phyloP scores from a whole-genome alignment of 1,140 invertebrate species.

The Drosophila sechellia region DNA sequence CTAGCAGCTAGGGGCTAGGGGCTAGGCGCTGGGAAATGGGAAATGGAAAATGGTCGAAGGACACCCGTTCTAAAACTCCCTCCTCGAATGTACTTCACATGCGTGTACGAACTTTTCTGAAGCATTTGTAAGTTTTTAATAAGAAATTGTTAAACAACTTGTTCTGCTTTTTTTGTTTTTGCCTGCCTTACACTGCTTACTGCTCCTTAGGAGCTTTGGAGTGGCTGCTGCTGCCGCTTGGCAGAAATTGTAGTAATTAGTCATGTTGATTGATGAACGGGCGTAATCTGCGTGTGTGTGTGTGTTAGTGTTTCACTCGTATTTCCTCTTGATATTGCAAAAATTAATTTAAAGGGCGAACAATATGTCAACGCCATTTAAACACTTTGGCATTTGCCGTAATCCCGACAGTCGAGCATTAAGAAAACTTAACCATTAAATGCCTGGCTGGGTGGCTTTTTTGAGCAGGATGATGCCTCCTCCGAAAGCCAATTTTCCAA shows the following conservation, averaged over 20 bases:
- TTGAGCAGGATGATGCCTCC: conserved; percentile 53
- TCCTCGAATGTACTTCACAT: conserved; percentile 43
- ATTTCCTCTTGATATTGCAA: conserved; percentile 6
- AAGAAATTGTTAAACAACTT: conserved; percentile 80
- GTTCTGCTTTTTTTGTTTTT: conserved; percentile 50
- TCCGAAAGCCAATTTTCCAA: conserved; percentile 77
- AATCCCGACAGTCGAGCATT: conserved; percentile 66
- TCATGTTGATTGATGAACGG: conserved; percentile 78
- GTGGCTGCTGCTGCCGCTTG: conserved; percentile 26
- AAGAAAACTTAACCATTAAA: conserved; percentile 74
- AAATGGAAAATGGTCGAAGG: not conserved
- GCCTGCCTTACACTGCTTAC: not conserved
- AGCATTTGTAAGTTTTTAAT: conserved; percentile 74
- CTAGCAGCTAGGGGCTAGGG: not conserved
- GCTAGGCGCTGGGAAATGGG: conserved; percentile 10
- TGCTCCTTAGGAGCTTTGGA: conserved; percentile 9
- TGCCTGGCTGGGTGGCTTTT: conserved; percentile 22
- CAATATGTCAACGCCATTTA: conserved; percentile 75
- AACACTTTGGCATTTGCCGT: conserved; percentile 53
- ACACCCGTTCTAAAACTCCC: too few species aligned
- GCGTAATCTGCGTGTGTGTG: conserved; percentile 2
- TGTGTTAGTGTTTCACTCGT: conserved; percentile 15
- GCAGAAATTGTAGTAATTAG: conserved; percentile 77
- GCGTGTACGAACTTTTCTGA: conserved; percentile 62
- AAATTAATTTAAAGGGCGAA: conserved; percentile 58